phyloP scores from a whole-genome alignment of 2,888 invertebrate species.

The Parascotia fuliginaria region DNA sequence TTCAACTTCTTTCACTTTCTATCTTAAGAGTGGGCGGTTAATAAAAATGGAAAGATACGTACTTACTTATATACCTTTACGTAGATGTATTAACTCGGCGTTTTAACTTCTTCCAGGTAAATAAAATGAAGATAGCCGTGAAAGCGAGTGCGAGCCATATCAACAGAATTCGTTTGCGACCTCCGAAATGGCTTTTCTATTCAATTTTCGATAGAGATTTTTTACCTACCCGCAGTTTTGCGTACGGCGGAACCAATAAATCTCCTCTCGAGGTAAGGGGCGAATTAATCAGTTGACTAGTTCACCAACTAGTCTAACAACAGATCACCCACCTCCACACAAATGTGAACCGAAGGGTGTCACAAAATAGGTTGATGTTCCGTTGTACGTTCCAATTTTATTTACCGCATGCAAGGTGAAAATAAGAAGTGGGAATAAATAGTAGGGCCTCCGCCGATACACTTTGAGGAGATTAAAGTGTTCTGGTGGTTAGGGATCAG shows the following conservation, averaged over 20 bases:
- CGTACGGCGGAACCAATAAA: conserved; percentile 85
- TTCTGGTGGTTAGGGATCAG: conserved; percentile 60
- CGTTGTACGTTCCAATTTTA: conserved; percentile 52
- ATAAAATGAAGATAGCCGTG: conserved; percentile 77
- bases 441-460: conserved; percentile 77
- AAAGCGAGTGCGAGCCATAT: conserved; percentile 69
- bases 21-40: conserved; percentile 30
- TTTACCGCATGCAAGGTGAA: conserved; percentile 79
- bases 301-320: conserved; percentile 71
- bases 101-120: conserved; percentile 62
- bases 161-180: conserved; percentile 73
- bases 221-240: conserved; percentile 85
- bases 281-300: conserved; percentile 83
- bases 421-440: conserved; percentile 83
- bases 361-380: conserved; percentile 54
- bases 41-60: conserved; percentile 27
- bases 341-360: conserved; percentile 56
- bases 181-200: conserved; percentile 84
- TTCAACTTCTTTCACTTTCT: conserved; percentile 24
- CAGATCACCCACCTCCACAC: conserved; percentile 41
- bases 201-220: conserved; percentile 86
- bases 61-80: conserved; percentile 24
- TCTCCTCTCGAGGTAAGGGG: conserved; percentile 83
- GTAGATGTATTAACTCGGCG: conserved; percentile 41
- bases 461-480: conserved; percentile 83